Conservation (phyloP, 1,140 invertebrate genomes). For the Metaphire vulgaris region DNA sequence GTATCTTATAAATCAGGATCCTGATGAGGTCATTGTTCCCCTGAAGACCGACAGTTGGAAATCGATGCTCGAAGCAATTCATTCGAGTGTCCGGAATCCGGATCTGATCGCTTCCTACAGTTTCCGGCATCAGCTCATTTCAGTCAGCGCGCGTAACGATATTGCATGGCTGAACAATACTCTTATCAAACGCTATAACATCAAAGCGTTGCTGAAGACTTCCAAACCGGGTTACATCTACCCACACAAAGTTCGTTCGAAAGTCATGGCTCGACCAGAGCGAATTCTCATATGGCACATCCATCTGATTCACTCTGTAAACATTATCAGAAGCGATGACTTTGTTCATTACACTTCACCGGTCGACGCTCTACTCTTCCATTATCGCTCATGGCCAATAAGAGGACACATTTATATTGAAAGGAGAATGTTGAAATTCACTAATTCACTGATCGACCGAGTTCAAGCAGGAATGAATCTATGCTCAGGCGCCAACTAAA, state of each 20-base stretch:
- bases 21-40: slow-evolving; percentile 83
- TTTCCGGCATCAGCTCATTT: neutral
- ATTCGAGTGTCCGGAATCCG: neutral
- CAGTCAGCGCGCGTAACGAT: neutral
- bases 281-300: neutral
- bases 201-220: neutral
- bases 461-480: too few relatives aligned
- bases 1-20: slow-evolving; percentile 74
- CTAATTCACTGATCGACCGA: too few relatives aligned
- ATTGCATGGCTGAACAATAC: neutral
- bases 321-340: neutral
- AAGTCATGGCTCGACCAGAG: neutral
- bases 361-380: neutral
- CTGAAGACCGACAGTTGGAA: slow-evolving; percentile 61
- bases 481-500: too few relatives aligned
- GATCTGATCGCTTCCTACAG: neutral
- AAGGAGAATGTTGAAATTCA: too few relatives aligned
- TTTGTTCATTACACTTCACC: neutral
- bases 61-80: neutral
- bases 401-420: too few relatives aligned
- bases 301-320: neutral
- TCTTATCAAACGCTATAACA: neutral
- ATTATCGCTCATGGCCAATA: neutral
- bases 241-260: neutral
- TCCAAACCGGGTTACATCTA: neutral